Evolutionary conservation across 2,797 vertebrate species (phyloP).

Genomic region (Staurois parvus): DNA sequence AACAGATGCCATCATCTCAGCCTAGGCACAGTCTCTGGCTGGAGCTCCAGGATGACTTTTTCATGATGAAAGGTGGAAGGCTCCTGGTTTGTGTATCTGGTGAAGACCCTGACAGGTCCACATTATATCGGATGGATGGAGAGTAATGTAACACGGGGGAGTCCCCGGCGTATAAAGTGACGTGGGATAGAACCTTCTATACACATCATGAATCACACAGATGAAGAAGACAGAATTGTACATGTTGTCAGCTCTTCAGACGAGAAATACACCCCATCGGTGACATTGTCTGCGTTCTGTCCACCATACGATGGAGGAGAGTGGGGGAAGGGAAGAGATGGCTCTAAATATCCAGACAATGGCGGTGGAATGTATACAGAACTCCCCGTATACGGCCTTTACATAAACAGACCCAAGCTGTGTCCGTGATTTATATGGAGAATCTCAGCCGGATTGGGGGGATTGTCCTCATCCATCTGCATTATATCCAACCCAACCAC

Average conservation of each 20-base stretch:
- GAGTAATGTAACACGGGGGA: not conserved
- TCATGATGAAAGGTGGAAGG: too few species aligned
- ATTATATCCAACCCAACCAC: not conserved
- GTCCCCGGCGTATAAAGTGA: not conserved
- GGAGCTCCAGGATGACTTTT: too few species aligned
- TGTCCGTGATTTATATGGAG: constrained; percentile 26
- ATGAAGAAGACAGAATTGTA: not conserved
- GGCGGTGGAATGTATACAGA: not conserved
- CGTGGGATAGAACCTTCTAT: not conserved
- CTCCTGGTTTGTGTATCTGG: not conserved
- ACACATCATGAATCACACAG: constrained; percentile 15
- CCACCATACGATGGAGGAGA: too few species aligned
- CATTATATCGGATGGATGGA: not conserved
- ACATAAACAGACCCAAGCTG: constrained; percentile 36
- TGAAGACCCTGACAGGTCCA: too few species aligned
- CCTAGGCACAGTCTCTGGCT: too few species aligned
- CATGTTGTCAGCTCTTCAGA: constrained; percentile 28
- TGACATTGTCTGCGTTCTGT: too few species aligned
- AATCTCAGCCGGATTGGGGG: not conserved
- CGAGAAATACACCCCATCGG: not conserved
- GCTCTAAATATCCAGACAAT: constrained; percentile 7
- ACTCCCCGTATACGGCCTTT: not conserved
- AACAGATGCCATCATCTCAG: too few species aligned
- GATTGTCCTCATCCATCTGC: not conserved
- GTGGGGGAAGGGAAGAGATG: not conserved